Evolutionary conservation across 1,140 invertebrate species (phyloP).

Genomic region (Achroia grisella): DNA sequence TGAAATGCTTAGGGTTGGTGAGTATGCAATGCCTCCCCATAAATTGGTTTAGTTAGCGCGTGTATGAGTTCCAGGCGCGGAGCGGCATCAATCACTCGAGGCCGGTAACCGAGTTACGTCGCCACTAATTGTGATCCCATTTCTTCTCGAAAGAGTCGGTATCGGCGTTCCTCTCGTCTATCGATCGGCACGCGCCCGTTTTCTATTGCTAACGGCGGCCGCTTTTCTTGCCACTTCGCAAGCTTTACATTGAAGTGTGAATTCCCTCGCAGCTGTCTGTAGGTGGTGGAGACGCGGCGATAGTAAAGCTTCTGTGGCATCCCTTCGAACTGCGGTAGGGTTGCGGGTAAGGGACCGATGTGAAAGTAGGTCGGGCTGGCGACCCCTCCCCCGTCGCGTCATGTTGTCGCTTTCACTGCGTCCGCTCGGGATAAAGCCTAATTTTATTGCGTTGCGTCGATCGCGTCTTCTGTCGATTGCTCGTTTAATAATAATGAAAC

Average conservation of each 20-base stretch:
- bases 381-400: constrained; percentile 24
- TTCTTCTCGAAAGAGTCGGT: constrained; percentile 22
- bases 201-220: constrained; percentile 10
- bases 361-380: constrained; percentile 52
- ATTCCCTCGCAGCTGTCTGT: constrained; percentile 26
- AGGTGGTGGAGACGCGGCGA: constrained; percentile 31
- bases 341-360: constrained; percentile 28
- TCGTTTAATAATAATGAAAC: constrained; percentile 24
- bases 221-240: constrained; percentile 31
- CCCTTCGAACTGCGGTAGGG: constrained; percentile 20
- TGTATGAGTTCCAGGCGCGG: constrained; percentile 4
- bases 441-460: constrained; percentile 55
- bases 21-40: not conserved
- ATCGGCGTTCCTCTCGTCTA: constrained; percentile 34
- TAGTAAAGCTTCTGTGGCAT: constrained; percentile 20
- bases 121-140: constrained; percentile 58
- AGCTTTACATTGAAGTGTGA: constrained; percentile 43
- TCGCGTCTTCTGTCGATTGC: constrained; percentile 32
- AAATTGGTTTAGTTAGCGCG: constrained; percentile 10
- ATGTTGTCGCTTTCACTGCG: constrained; percentile 48
- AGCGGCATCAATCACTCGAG: constrained; percentile 47
- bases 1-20: too few relatives aligned
- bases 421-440: constrained; percentile 55
- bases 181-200: constrained; percentile 28
- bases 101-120: constrained; percentile 54